phyloP scores from a whole-genome alignment of 2,888 invertebrate species.

The Acanthosepion lycidas region DNA sequence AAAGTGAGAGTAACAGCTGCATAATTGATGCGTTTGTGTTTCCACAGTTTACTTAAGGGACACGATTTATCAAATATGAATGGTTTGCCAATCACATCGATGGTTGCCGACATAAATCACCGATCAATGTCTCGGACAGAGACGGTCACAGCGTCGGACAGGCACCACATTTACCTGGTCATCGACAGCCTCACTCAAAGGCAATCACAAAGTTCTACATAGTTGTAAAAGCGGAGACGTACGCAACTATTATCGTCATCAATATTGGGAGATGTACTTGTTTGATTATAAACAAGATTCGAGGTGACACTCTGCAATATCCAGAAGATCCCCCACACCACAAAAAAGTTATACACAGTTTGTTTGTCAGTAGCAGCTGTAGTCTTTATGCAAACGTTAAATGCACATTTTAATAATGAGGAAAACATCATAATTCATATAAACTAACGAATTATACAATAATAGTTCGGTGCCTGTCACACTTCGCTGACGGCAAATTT shows the following conservation, averaged over 20 bases:
- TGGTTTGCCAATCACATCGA: slow-evolving; percentile 13
- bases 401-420: too few species aligned
- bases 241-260: background rate
- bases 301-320: background rate
- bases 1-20: slow-evolving; percentile 33
- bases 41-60: background rate
- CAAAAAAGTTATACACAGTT: too few species aligned
- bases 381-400: too few species aligned
- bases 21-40: slow-evolving; percentile 33
- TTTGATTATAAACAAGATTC: background rate
- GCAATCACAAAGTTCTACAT: background rate
- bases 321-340: too few species aligned
- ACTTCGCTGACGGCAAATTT: too few species aligned
- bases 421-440: too few species aligned
- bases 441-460: too few species aligned
- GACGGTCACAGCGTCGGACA: background rate
- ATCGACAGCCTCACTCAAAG: background rate
- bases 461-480: too few species aligned
- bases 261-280: background rate
- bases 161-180: background rate
- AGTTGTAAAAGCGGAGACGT: background rate
- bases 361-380: too few species aligned
- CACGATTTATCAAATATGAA: slow-evolving; percentile 15
- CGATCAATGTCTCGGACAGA: background rate
- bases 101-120: background rate